Evolutionary conservation across 2,888 invertebrate genomes (phyloP).

Genomic region (Dinocampus coccinellae): DNA sequence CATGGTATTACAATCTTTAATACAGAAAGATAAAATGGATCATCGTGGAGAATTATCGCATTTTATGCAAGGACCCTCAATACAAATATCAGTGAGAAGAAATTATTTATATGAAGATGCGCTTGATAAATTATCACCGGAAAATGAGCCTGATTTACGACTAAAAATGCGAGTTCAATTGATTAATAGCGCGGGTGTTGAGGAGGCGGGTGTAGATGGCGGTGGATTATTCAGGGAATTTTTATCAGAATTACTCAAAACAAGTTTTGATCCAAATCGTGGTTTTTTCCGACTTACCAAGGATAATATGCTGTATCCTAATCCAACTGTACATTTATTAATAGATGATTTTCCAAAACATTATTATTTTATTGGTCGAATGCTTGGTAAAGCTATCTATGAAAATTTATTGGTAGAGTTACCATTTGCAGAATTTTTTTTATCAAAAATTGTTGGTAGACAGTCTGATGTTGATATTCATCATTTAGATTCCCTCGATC

Average conservation of each 20-base stretch:
- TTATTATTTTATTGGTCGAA: conserved; percentile 90
- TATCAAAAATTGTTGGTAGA: conserved; percentile 88
- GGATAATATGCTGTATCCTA: conserved; percentile 95
- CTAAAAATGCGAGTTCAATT: conserved; percentile 89
- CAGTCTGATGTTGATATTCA: conserved; percentile 87
- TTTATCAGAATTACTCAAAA: conserved; percentile 91
- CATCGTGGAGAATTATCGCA: conserved; percentile 82
- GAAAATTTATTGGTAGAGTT: conserved; percentile 95
- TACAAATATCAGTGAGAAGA: conserved; percentile 83
- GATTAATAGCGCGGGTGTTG: conserved; percentile 89
- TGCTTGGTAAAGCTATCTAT: conserved; percentile 95
- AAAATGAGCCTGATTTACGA: conserved; percentile 91
- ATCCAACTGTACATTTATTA: conserved; percentile 91
- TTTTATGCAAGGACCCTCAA: conserved; percentile 82
- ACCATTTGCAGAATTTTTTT: conserved; percentile 95
- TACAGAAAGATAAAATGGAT: conserved; percentile 75
- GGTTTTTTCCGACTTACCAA: conserved; percentile 92
- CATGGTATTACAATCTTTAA: conserved; percentile 83
- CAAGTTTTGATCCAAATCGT: conserved; percentile 95
- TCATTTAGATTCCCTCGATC: conserved; percentile 93
- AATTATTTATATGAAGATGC: conserved; percentile 99
- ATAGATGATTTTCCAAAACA: conserved; percentile 89
- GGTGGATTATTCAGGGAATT: conserved; percentile 98
- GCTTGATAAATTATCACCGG: conserved; percentile 90
- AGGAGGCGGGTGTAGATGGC: conserved; percentile 97